A percentile compares a stretch with the other conserved stretches of the same genome.
These are phyloP conservation scores for Nasalis larvatus DNA, from an alignment of 2,113 vertebrate genomes.

Conservation along the genomic window DNA sequence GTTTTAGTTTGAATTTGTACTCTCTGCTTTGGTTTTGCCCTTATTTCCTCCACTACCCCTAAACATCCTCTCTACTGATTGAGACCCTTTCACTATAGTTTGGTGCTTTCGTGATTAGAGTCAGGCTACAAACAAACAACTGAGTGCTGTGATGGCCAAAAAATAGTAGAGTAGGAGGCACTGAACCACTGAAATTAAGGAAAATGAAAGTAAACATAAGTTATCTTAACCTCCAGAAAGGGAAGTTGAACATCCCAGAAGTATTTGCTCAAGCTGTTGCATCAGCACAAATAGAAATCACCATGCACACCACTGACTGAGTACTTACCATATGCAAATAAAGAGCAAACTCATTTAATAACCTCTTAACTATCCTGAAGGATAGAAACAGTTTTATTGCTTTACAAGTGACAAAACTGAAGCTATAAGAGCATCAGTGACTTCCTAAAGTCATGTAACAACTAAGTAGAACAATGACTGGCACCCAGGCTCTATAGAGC, in stretches of 20 bases:
- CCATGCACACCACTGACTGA: neutral
- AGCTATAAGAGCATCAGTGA: neutral
- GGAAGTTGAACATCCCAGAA: neutral
- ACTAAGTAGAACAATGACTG: neutral
- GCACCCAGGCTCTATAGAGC: rapidly evolving
- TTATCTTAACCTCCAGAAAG: neutral
- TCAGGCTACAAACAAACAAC: neutral
- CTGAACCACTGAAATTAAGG: neutral
- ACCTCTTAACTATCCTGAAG: neutral
- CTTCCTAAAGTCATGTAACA: neutral
- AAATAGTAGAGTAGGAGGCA: neutral
- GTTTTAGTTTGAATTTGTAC: neutral
- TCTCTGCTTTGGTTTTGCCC: neutral
- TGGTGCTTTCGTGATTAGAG: neutral
- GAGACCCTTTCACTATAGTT: neutral
- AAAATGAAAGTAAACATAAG: neutral
- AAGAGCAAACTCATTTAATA: neutral
- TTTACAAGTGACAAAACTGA: neutral
- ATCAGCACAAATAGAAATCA: neutral
- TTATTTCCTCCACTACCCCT: neutral
- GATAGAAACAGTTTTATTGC: neutral
- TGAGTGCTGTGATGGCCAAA: neutral
- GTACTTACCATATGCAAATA: neutral
- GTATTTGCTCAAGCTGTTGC: neutral
- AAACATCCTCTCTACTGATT: neutral